Conservation (phyloP, 2,113 vertebrate genomes). For the Carassius carassius region DNA sequence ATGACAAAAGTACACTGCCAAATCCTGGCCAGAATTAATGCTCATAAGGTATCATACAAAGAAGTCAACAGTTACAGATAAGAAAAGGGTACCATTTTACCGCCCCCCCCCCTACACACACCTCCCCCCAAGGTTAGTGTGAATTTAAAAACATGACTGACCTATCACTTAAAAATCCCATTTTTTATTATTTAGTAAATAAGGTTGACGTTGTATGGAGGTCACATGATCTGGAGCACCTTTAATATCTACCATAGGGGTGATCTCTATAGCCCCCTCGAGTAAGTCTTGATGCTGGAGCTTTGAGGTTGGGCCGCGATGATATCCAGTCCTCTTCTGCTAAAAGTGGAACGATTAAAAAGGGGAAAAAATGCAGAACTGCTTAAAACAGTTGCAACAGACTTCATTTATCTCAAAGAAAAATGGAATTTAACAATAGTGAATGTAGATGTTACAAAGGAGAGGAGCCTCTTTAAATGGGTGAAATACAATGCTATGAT, state of each 20-base stretch:
- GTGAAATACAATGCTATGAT: neutral
- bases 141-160: conserved; percentile 50
- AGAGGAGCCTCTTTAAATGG: neutral
- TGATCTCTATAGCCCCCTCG: conserved; percentile 97
- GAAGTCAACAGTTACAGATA: conserved; percentile 71
- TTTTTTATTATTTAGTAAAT: conserved; percentile 56
- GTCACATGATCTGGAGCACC: conserved; percentile 84
- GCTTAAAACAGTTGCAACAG: neutral
- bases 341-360: conserved; percentile 63
- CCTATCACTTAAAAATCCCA: conserved; percentile 39
- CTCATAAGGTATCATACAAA: conserved; percentile 58
- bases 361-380: conserved; percentile 59
- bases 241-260: conserved; percentile 99
- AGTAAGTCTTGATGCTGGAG: conserved; percentile 86
- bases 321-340: conserved; percentile 92
- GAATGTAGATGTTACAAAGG: neutral
- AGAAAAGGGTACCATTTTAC: conserved; percentile 73
- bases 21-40: conserved; percentile 57
- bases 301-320: conserved; percentile 88
- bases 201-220: conserved; percentile 70
- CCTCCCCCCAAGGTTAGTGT: conserved; percentile 65
- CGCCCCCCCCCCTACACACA: conserved; percentile 31
- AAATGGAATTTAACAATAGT: neutral
- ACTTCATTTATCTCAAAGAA: neutral
- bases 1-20: conserved; percentile 76